These are phyloP conservation scores for Mya arenaria DNA, from an alignment of 1,140 invertebrate species.

Conservation along the genomic window DNA sequence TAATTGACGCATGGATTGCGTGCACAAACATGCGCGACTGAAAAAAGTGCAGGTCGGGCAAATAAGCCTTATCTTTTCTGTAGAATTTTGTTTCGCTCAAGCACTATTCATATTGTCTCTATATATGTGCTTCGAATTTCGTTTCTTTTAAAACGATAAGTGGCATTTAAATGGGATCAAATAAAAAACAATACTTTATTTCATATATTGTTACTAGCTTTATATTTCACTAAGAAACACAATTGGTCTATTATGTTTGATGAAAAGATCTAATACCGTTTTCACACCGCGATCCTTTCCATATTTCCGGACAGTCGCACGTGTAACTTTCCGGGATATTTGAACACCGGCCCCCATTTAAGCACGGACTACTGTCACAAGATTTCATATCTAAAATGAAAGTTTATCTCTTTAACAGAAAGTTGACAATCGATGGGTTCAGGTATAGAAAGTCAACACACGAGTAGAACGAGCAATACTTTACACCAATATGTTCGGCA, in stretches of 20 bases:
- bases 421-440: background rate
- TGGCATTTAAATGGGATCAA: too few relatives aligned
- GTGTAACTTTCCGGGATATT: constrained; percentile 14
- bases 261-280: too few relatives aligned
- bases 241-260: too few relatives aligned
- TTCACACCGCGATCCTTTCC: constrained; percentile 11
- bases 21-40: background rate
- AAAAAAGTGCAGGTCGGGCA: background rate
- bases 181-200: too few relatives aligned
- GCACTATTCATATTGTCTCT: too few relatives aligned
- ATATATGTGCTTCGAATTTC: too few relatives aligned
- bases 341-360: background rate
- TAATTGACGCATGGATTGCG: background rate
- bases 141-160: too few relatives aligned
- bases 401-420: background rate
- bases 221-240: too few relatives aligned
- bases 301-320: background rate
- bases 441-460: background rate
- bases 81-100: too few relatives aligned
- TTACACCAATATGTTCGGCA: too few relatives aligned
- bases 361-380: constrained; percentile 1
- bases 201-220: too few relatives aligned
- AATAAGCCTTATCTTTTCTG: background rate
- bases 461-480: too few relatives aligned
- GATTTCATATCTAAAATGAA: constrained; percentile 22